Percentiles rank a stretch among this genome's conserved stretches.
phyloP scores from a whole-genome alignment of 2,113 vertebrate species.

The Fukomys damarensis region DNA sequence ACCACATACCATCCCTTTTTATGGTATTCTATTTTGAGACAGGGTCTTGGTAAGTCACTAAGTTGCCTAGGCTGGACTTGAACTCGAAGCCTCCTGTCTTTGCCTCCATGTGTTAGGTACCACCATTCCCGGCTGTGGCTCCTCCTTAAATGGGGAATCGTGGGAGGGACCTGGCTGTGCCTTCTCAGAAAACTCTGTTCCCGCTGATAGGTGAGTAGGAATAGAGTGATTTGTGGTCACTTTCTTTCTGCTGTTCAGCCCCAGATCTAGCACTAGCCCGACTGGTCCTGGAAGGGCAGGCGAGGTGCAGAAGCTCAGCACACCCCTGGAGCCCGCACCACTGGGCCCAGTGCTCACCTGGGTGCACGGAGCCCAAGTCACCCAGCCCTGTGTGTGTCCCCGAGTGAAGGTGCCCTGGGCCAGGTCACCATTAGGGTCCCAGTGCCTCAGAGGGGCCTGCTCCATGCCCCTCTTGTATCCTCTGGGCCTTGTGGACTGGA shows the following conservation, averaged over 20 bases:
- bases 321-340: not conserved
- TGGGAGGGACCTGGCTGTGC: not conserved
- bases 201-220: fast-evolving
- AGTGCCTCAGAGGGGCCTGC: no score
- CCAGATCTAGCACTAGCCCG: fast-evolving
- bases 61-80: not conserved
- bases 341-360: not conserved
- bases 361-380: not conserved
- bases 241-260: not conserved
- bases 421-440: not conserved
- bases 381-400: not conserved
- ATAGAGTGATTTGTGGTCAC: fast-evolving
- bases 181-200: fast-evolving
- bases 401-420: not conserved
- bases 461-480: not conserved
- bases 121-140: not conserved
- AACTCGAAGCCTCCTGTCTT: not conserved
- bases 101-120: not conserved
- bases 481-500: no score
- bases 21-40: not conserved
- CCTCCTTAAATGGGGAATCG: not conserved
- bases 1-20: not conserved
- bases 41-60: not conserved
- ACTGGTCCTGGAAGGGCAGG: fast-evolving
- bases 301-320: fast-evolving